Evolutionary conservation across 35 echinoderm and acorn worm genomes (phyloP).

Genomic region (Amphiura filiformis): DNA sequence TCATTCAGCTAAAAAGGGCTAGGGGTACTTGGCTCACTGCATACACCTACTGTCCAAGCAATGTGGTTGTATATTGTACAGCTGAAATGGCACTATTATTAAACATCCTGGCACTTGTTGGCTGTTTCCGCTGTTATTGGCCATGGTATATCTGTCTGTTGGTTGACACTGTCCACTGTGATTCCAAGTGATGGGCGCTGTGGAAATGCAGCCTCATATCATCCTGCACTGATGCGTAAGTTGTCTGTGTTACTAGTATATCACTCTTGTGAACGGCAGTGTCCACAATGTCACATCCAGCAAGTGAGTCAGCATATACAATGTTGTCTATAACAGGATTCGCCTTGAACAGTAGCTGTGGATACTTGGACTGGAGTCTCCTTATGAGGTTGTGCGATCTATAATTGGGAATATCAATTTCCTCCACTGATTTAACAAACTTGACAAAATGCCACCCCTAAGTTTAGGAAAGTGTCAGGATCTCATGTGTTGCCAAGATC

Average conservation of each 20-base stretch:
- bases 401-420: background rate
- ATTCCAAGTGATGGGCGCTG: background rate
- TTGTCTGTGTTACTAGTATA: background rate
- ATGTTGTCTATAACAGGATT: background rate
- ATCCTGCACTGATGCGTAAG: background rate
- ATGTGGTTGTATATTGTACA: slow-evolving; percentile 71
- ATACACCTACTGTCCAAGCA: slow-evolving; percentile 33
- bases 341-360: background rate
- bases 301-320: background rate
- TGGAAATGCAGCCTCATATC: background rate
- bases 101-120: background rate
- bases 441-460: background rate
- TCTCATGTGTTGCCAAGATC: background rate
- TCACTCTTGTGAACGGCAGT: background rate
- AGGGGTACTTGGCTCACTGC: slow-evolving; percentile 23
- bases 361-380: background rate
- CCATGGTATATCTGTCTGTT: background rate
- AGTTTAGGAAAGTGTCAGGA: background rate
- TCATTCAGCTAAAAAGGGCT: background rate
- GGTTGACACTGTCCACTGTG: background rate
- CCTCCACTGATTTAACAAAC: background rate
- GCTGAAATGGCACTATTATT: slow-evolving; percentile 32
- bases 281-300: background rate
- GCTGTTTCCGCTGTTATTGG: background rate
- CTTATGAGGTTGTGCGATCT: background rate